Evolutionary conservation across 1,140 invertebrate species (phyloP).

Genomic region (Nasonia longicornis): DNA sequence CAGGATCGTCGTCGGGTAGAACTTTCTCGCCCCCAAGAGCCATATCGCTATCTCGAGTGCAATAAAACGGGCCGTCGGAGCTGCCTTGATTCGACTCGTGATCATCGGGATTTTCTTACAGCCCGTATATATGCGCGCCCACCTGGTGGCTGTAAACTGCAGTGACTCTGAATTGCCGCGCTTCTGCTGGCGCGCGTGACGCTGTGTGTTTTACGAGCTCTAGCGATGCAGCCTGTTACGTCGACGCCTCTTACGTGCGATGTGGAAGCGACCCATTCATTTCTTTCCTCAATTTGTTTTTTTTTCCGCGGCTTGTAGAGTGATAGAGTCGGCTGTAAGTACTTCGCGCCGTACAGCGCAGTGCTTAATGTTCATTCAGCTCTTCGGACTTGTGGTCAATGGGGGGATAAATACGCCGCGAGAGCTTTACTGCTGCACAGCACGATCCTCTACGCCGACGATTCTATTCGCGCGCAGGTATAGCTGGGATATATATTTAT

Average conservation of each 20-base stretch:
- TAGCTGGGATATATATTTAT: no score
- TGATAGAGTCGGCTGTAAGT: not conserved
- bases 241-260: not conserved
- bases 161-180: constrained; percentile 13
- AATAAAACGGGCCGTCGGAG: constrained; percentile 8
- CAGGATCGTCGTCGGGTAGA: not conserved
- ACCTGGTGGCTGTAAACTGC: not conserved
- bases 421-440: no score
- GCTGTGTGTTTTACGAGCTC: constrained; percentile 29
- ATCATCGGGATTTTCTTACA: constrained; percentile 1
- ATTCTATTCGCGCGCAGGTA: no score
- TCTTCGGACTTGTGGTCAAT: no score
- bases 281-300: not conserved
- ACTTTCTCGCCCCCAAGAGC: not conserved
- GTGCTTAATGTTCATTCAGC: not conserved
- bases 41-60: not conserved
- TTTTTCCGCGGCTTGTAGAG: not conserved
- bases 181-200: not conserved
- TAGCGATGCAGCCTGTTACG: constrained; percentile 9
- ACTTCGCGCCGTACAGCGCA: no score
- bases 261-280: not conserved
- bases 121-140: not conserved
- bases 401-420: no score
- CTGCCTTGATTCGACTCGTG: constrained; percentile 7
- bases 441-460: no score